Evolutionary conservation across 2,888 invertebrate species (phyloP).

Genomic region (Polyommatus iphigenia): DNA sequence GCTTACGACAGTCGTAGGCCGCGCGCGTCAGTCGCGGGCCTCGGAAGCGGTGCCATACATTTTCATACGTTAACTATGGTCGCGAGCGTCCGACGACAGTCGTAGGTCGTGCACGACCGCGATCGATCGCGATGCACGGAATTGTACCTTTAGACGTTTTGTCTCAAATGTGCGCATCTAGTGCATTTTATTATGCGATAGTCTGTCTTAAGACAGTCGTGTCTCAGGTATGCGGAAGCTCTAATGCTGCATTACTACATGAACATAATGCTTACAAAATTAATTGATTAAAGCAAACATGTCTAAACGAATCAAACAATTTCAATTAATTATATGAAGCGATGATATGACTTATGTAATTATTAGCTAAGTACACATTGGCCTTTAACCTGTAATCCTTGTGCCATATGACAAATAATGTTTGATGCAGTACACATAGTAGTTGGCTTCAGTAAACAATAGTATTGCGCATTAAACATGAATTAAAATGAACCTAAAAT

Average conservation of each 20-base stretch:
- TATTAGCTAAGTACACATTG: slow-evolving; percentile 70
- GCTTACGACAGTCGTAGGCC: no score
- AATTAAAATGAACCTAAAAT: neutral
- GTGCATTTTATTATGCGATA: no score
- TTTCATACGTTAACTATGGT: no score
- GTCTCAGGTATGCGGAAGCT: no score
- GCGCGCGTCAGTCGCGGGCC: no score
- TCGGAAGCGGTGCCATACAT: no score
- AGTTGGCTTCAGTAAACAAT: slow-evolving; percentile 52
- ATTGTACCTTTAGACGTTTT: no score
- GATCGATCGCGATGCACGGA: no score
- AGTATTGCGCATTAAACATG: slow-evolving; percentile 49
- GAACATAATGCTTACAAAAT: slow-evolving; percentile 7
- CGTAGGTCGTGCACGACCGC: no score
- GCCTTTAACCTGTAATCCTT: slow-evolving; percentile 69
- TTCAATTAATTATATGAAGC: slow-evolving; percentile 37
- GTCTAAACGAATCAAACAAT: slow-evolving; percentile 33
- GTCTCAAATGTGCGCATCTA: no score
- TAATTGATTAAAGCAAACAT: slow-evolving; percentile 21
- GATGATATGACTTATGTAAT: slow-evolving; percentile 63
- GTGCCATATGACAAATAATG: slow-evolving; percentile 71
- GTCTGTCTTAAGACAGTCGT: no score
- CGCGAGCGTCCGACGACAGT: no score
- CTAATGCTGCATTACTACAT: neutral
- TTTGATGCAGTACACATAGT: slow-evolving; percentile 68